A percentile compares a stretch with the other conserved stretches of the same genome.
Evolutionary conservation across 2,113 vertebrate genomes (phyloP).

Genomic region (Fregata magnificens): DNA sequence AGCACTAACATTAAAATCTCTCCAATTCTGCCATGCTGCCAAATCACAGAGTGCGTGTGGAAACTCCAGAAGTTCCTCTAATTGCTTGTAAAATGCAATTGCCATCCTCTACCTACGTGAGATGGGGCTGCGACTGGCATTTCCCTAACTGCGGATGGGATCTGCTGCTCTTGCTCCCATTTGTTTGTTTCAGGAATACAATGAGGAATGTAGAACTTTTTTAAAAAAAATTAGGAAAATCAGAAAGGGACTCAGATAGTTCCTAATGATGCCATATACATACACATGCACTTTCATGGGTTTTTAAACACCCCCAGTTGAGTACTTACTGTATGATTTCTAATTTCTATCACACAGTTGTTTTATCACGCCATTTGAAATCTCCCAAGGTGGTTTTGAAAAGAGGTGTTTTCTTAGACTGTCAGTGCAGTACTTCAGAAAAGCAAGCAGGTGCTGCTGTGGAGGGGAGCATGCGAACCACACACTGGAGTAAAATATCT

Average conservation of each 20-base stretch:
- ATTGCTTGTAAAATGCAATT: conserved; percentile 69
- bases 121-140: not conserved
- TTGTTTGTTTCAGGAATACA: conserved; percentile 6
- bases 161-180: not conserved
- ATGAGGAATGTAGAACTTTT: not conserved
- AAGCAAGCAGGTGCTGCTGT: conserved; percentile 22
- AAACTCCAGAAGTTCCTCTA: conserved; percentile 68
- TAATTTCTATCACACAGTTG: conserved; percentile 31
- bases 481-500: not conserved
- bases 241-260: not conserved
- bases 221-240: not conserved
- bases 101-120: not conserved
- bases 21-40: conserved; percentile 41
- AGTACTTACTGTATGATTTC: not conserved
- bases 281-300: not conserved
- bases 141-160: not conserved
- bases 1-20: conserved; percentile 65
- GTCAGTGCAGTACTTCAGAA: not conserved
- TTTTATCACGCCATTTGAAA: conserved; percentile 32
- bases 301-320: not conserved
- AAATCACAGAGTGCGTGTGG: conserved; percentile 38
- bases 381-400: conserved; percentile 26
- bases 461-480: not conserved
- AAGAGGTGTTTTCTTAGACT: conserved; percentile 51
- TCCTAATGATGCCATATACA: not conserved